These are phyloP conservation scores for Dynastes maya DNA, from an alignment of 2,888 invertebrate species.

Conservation along the genomic window DNA sequence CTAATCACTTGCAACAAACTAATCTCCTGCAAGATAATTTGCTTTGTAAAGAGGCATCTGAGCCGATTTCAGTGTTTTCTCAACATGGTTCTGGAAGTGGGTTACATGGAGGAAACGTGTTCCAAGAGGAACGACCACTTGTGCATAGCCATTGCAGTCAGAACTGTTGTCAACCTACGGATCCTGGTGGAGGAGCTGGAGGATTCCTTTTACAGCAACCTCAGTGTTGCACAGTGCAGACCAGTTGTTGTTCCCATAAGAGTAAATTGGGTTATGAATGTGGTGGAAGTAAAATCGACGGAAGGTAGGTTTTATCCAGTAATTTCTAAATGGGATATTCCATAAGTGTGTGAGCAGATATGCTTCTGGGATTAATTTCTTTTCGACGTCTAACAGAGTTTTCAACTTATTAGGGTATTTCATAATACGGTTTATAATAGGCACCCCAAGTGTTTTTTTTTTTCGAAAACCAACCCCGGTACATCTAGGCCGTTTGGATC, in stretches of 20 bases:
- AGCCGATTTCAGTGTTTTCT: constrained; percentile 56
- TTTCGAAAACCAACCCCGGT: too few species aligned
- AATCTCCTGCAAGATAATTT: constrained; percentile 25
- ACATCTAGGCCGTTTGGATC: too few species aligned
- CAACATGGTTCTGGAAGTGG: constrained; percentile 58
- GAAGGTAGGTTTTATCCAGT: constrained; percentile 13
- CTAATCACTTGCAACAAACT: constrained; percentile 35
- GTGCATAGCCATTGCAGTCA: constrained; percentile 61
- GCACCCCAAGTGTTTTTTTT: too few species aligned
- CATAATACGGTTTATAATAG: too few species aligned
- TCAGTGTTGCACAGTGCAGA: constrained; percentile 42
- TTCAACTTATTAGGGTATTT: too few species aligned
- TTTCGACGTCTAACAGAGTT: too few species aligned
- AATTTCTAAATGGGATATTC: background rate
- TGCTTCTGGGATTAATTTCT: too few species aligned
- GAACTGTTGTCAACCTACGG: constrained; percentile 61
- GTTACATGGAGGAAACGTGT: constrained; percentile 9
- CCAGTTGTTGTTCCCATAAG: constrained; percentile 30
- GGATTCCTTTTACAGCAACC: constrained; percentile 51
- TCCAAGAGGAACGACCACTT: background rate
- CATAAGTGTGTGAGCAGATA: too few species aligned
- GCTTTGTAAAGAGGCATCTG: background rate
- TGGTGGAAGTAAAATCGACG: background rate
- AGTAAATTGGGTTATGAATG: constrained; percentile 1
- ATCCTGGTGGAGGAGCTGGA: constrained; percentile 67